These are phyloP conservation scores for Lasius fuliginosus DNA, from an alignment of 2,888 invertebrate genomes.

Conservation along the genomic window DNA sequence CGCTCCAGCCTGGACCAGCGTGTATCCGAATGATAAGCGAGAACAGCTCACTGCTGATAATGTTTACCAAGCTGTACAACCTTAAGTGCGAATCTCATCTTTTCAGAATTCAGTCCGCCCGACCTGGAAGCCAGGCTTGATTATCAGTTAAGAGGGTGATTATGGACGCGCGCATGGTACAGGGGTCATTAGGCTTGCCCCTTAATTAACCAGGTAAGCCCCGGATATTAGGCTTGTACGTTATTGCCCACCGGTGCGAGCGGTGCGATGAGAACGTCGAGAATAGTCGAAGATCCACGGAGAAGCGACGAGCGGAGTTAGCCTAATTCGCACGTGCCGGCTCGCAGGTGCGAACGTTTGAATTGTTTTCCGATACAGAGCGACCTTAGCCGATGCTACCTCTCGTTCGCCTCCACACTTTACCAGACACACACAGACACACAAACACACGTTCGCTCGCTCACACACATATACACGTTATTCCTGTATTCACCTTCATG, in stretches of 20 bases:
- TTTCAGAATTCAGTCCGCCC: slow-evolving; percentile 32
- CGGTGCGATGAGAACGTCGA: slow-evolving; percentile 31
- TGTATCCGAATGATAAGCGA: slow-evolving; percentile 10
- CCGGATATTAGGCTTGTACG: slow-evolving; percentile 77
- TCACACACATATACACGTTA: slow-evolving; percentile 3
- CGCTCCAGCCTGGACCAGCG: not conserved
- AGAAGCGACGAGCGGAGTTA: slow-evolving; percentile 30
- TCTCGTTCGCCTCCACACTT: slow-evolving; percentile 40
- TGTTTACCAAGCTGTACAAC: slow-evolving; percentile 27
- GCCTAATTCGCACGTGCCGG: slow-evolving; percentile 69
- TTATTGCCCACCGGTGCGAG: slow-evolving; percentile 57
- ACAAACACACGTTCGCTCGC: not conserved
- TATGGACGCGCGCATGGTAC: slow-evolving; percentile 68
- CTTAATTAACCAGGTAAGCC: slow-evolving; percentile 77
- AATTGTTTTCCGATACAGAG: slow-evolving; percentile 83
- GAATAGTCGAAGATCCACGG: slow-evolving; percentile 35
- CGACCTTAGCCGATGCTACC: slow-evolving; percentile 41
- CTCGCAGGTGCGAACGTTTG: slow-evolving; percentile 75
- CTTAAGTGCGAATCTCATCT: slow-evolving; percentile 40
- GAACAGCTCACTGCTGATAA: slow-evolving; percentile 39
- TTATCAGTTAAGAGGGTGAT: slow-evolving; percentile 73
- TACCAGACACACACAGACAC: slow-evolving; percentile 6
- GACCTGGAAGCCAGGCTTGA: slow-evolving; percentile 52
- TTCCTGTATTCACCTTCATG: slow-evolving; percentile 19
- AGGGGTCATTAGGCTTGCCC: slow-evolving; percentile 76